Conservation (phyloP, 2,888 invertebrate genomes). For the Epirrhoe tristata region DNA sequence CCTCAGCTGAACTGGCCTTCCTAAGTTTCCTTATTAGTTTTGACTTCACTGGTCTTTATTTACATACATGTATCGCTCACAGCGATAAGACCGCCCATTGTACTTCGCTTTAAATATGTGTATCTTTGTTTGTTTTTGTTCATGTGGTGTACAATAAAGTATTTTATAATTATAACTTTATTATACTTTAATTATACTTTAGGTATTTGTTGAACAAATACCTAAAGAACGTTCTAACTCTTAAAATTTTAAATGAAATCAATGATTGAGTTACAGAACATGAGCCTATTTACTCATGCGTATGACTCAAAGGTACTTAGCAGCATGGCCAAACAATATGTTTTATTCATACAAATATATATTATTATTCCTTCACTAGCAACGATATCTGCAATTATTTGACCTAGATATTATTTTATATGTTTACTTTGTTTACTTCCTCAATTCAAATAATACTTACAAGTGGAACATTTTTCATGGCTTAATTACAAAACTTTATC, state of each 20-base stretch:
- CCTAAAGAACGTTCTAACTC: too few species aligned
- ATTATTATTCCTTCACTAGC: slow-evolving; percentile 20
- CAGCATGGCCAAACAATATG: slow-evolving; percentile 19
- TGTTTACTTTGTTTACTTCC: slow-evolving; percentile 39
- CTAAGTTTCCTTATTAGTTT: too few species aligned
- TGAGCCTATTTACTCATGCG: neutral
- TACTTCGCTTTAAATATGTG: too few species aligned
- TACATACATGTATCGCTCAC: too few species aligned
- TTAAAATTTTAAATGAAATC: neutral
- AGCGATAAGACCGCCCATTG: too few species aligned
- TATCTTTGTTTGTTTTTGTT: too few species aligned
- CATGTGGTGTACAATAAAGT: too few species aligned
- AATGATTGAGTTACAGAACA: neutral
- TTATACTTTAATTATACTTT: too few species aligned
- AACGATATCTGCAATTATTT: slow-evolving; percentile 27
- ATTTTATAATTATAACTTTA: too few species aligned
- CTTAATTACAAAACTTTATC: slow-evolving; percentile 7
- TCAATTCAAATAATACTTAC: slow-evolving; percentile 11
- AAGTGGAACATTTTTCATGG: slow-evolving; percentile 20
- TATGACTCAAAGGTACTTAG: neutral
- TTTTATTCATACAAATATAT: slow-evolving; percentile 32
- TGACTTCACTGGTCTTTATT: too few species aligned
- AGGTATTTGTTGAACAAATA: too few species aligned
- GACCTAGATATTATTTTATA: slow-evolving; percentile 33
- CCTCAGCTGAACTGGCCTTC: too few species aligned